phyloP scores from a whole-genome alignment of 2,888 invertebrate genomes.

The Hypomecis punctinalis region DNA sequence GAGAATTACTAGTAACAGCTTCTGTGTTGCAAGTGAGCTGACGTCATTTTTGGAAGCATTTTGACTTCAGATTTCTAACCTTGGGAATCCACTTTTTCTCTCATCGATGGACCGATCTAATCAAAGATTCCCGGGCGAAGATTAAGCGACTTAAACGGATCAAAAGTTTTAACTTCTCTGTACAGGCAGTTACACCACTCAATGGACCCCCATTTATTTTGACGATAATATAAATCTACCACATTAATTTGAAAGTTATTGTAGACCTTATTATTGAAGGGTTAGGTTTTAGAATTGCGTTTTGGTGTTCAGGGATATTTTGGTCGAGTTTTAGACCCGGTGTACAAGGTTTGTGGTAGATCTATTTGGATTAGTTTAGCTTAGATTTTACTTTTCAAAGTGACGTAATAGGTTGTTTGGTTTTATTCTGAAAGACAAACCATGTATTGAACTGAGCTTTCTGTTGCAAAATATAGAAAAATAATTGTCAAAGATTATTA shows the following conservation, averaged over 20 bases:
- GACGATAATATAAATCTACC: constrained; percentile 42
- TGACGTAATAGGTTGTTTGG: constrained; percentile 29
- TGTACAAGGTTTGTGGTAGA: constrained; percentile 55
- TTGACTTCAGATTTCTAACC: no score
- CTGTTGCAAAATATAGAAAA: no score
- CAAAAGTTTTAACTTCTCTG: constrained; percentile 53
- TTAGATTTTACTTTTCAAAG: constrained; percentile 51
- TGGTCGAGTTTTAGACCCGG: constrained; percentile 41
- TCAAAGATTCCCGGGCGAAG: constrained; percentile 46
- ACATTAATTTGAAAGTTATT: constrained; percentile 5
- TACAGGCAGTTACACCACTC: constrained; percentile 41
- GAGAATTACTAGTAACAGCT: no score
- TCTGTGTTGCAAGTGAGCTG: no score
- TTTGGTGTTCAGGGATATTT: constrained; percentile 5
- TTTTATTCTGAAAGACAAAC: background rate
- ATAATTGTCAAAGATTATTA: no score
- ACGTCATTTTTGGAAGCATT: no score
- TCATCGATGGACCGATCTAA: constrained; percentile 35
- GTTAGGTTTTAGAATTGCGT: constrained; percentile 33
- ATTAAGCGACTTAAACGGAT: constrained; percentile 50
- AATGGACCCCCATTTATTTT: constrained; percentile 44
- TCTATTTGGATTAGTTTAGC: constrained; percentile 55
- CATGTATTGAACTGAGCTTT: no score
- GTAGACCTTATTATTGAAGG: constrained; percentile 7
- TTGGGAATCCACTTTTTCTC: no score